Evolutionary conservation across 1,140 invertebrate genomes (phyloP), one percentile per base, ranked within the genome.

Genomic region (Ectropis grisescens): DNA sequence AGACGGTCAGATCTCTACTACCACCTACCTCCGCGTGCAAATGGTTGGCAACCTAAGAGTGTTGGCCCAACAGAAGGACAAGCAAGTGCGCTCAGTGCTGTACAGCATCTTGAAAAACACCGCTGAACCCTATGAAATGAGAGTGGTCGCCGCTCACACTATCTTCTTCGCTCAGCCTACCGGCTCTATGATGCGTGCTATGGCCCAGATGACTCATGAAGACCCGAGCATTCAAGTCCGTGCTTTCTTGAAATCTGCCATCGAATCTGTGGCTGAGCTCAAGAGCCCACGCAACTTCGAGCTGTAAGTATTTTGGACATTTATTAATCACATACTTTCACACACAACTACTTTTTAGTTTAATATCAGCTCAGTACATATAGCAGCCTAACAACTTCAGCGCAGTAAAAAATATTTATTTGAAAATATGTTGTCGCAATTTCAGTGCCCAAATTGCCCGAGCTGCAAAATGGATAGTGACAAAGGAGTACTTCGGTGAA

Each of bases 91-190:
- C 15, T 59, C 84, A 10, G 83, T 89, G 3, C 55, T 90, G 0
- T 90, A 83, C 67, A 90, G 85, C 47, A 87, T 91, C 35, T 88
- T 90, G 42, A 75, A 84, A 40, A 91, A 91, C 59, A 74, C 75
- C 8, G 84, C 71, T 28, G 90, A 91, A 45, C 45, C 78, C 10
- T 84, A 87, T 33, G 85, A 90, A 75, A 68, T 91, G 1, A 84
- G 90, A 44, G 84, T 85, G 13, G 85, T 85, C 26, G 89, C 90
- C 24, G 85, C 90, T 6, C 83, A 80, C 14, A 66, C 83, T 9
- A 59, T 84, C 7, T 85, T 90, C 66, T 79, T 71, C 27, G 81
- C 85, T 16, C 69, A 85, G 24, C 89, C 90, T 8, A 80, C 88
- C 1, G 52, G 69, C 10, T 64, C 58, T 4, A 88, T 90, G 82